Evolutionary conservation across 2,113 vertebrate genomes (phyloP).

Genomic region (Oreochromis aureus): DNA sequence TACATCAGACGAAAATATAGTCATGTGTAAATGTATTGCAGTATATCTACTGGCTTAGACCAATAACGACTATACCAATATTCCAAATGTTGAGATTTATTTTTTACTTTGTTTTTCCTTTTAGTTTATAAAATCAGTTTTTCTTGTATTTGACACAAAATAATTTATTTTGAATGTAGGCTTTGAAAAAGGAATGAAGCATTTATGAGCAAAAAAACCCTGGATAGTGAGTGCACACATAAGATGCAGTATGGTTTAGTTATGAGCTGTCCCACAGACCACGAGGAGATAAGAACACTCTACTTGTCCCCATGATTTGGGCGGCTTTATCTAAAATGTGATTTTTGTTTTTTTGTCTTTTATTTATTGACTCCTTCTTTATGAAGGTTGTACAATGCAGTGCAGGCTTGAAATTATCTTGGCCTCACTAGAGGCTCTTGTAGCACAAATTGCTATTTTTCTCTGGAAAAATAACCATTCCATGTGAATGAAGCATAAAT

Average conservation of each 20-base stretch:
- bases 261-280: constrained; percentile 34
- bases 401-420: constrained; percentile 48
- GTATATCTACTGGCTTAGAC: not conserved
- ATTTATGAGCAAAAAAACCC: not conserved
- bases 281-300: constrained; percentile 52
- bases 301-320: constrained; percentile 44
- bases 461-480: constrained; percentile 34
- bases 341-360: constrained; percentile 35
- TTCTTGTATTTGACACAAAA: not conserved
- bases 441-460: constrained; percentile 29
- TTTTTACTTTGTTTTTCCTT: not conserved
- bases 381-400: constrained; percentile 60
- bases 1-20: not conserved
- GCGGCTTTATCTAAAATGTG: constrained; percentile 58
- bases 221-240: not conserved
- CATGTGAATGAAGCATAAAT: constrained; percentile 35
- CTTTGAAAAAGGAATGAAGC: not conserved
- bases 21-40: not conserved
- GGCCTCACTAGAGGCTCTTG: constrained; percentile 51
- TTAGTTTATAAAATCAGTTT: not conserved
- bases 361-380: constrained; percentile 39
- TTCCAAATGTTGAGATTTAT: not conserved
- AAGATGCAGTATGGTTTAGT: constrained; percentile 20
- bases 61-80: not conserved
- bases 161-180: not conserved